These are phyloP conservation scores for Sebastes taczanowskii DNA, from an alignment of 2,797 vertebrate species.

Conservation along the genomic window DNA sequence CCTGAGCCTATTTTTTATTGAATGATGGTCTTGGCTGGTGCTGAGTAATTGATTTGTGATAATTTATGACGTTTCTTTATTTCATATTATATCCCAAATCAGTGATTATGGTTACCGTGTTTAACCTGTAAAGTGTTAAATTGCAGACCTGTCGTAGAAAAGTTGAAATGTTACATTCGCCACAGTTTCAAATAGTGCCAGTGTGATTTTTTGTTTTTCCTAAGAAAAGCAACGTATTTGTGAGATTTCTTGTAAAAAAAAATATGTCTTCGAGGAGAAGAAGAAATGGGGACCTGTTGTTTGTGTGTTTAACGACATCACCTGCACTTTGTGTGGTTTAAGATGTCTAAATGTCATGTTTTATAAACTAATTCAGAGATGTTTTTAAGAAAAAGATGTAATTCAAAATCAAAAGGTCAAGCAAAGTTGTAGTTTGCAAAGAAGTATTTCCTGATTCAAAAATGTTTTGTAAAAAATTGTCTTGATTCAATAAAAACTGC, in stretches of 20 bases:
- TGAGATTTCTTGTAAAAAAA: slow-evolving; percentile 65
- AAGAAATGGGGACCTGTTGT: slow-evolving; percentile 67
- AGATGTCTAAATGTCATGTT: slow-evolving; percentile 86
- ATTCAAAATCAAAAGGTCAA: slow-evolving; percentile 82
- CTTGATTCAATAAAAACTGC: slow-evolving; percentile 89
- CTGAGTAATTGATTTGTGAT: slow-evolving; percentile 52
- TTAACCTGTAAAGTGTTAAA: slow-evolving; percentile 69
- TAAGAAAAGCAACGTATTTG: slow-evolving; percentile 63
- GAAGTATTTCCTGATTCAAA: slow-evolving; percentile 86
- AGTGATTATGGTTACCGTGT: slow-evolving; percentile 64
- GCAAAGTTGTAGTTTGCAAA: slow-evolving; percentile 90
- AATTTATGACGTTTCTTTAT: slow-evolving; percentile 43
- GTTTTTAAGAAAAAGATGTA: slow-evolving; percentile 72
- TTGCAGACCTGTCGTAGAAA: slow-evolving; percentile 55
- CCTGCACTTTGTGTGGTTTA: slow-evolving; percentile 70
- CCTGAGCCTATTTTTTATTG: slow-evolving; percentile 42
- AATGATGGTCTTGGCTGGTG: slow-evolving; percentile 39
- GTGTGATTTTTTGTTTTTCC: slow-evolving; percentile 68
- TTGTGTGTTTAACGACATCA: slow-evolving; percentile 69
- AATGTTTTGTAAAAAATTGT: slow-evolving; percentile 87
- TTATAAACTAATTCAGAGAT: slow-evolving; percentile 92
- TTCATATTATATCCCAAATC: slow-evolving; percentile 44
- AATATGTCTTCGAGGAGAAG: slow-evolving; percentile 52
- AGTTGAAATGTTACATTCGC: slow-evolving; percentile 68
- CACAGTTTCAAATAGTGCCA: slow-evolving; percentile 64